Evolutionary conservation across 2,797 vertebrate species (phyloP).

Genomic region (Myotis daubentonii): DNA sequence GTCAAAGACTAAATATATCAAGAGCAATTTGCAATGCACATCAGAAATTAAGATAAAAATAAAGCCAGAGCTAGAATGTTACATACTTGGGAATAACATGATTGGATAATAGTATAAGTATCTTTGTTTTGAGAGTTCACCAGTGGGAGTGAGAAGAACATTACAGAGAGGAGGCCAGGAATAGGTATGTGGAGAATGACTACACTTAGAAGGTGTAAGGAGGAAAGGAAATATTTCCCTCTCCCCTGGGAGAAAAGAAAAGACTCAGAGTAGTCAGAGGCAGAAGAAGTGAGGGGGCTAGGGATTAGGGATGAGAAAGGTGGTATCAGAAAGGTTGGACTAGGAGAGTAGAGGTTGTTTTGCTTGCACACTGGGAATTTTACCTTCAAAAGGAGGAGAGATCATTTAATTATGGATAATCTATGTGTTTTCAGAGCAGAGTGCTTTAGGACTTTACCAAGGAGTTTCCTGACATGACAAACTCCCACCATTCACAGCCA

Average conservation of each 20-base stretch:
- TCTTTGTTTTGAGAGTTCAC: conserved; percentile 19
- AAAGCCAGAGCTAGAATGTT: background rate
- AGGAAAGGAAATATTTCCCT: background rate
- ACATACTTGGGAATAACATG: background rate
- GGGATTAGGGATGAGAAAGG: rapidly evolving
- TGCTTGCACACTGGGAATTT: background rate
- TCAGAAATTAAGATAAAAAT: conserved; percentile 3
- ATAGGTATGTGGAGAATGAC: background rate
- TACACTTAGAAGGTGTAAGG: background rate
- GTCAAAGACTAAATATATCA: background rate
- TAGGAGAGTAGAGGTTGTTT: background rate
- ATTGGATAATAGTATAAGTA: background rate
- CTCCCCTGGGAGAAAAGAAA: background rate
- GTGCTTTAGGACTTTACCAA: background rate
- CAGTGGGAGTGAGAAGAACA: background rate
- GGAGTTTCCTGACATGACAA: background rate
- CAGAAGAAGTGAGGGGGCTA: background rate
- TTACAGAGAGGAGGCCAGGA: background rate
- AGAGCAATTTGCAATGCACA: background rate
- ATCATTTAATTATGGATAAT: background rate
- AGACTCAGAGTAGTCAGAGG: background rate
- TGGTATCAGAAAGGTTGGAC: background rate
- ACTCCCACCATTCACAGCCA: background rate
- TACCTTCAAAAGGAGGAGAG: background rate
- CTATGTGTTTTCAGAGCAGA: background rate